phyloP scores from a whole-genome alignment of 2,888 invertebrate genomes.

The Tipula confusa region DNA sequence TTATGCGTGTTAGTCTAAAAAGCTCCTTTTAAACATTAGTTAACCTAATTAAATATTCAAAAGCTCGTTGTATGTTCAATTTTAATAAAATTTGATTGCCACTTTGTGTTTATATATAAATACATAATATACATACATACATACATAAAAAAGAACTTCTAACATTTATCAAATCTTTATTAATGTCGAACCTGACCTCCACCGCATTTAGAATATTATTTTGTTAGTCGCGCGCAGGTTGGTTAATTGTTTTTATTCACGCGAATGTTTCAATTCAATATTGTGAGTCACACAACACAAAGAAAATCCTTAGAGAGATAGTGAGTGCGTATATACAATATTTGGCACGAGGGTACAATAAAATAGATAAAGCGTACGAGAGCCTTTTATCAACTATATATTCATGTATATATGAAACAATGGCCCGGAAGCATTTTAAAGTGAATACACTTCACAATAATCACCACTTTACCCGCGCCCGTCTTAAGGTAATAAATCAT shows the following conservation, averaged over 20 bases:
- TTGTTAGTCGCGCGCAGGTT: not conserved
- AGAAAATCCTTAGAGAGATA: not conserved
- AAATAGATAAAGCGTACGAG: not conserved
- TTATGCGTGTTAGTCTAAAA: not conserved
- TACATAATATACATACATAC: not conserved
- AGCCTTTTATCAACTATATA: not conserved
- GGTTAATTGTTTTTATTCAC: not conserved
- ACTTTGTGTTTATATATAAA: not conserved
- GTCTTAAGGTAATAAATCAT: constrained; percentile 1
- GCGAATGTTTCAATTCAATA: not conserved
- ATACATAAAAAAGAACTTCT: not conserved
- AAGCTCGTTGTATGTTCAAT: constrained; percentile 12
- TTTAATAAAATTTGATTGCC: constrained; percentile 25
- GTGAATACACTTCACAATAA: not conserved
- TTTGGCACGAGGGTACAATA: not conserved
- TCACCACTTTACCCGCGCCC: constrained; percentile 3
- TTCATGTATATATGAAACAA: no score
- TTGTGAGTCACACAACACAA: not conserved
- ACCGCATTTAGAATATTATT: not conserved
- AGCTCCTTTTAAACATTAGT: constrained; percentile 9
- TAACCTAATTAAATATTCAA: constrained; percentile 20
- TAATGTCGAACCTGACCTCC: not conserved
- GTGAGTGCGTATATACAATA: not conserved
- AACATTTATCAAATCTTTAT: constrained; percentile 12
- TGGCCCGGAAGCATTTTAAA: not conserved